A percentile compares a stretch with the other conserved stretches of the same genome.
Evolutionary conservation across 2,888 invertebrate genomes (phyloP).

Genomic region (Sarcophaga carnaria): DNA sequence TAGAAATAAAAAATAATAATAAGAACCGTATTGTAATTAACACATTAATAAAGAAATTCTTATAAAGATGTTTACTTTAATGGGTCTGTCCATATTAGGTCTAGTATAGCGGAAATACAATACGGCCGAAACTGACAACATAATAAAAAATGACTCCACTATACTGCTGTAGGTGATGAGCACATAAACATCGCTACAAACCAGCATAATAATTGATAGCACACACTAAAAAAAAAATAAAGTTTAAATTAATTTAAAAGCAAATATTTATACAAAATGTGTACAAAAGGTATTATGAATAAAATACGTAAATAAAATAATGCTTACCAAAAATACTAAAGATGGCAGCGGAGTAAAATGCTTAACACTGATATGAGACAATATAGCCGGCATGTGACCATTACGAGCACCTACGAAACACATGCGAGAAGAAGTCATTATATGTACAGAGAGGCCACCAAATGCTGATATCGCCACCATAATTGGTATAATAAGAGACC

Average conservation of each 20-base stretch:
- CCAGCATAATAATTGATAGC: conserved; percentile 92
- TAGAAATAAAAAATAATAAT: conserved; percentile 61
- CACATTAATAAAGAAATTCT: conserved; percentile 23
- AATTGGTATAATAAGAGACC: conserved; percentile 92
- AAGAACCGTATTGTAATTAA: conserved; percentile 28
- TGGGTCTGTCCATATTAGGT: conserved; percentile 91
- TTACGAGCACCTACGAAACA: conserved; percentile 95
- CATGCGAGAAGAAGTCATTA: conserved; percentile 97
- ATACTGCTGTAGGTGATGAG: conserved; percentile 96
- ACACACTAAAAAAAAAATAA: conserved; percentile 85
- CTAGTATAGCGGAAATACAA: conserved; percentile 91
- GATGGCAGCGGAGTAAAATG: conserved; percentile 91
- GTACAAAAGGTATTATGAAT: background rate
- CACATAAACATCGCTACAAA: conserved; percentile 91
- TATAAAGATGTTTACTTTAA: conserved; percentile 85
- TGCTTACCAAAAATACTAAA: conserved; percentile 89
- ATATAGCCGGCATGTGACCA: conserved; percentile 91
- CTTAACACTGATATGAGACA: conserved; percentile 90
- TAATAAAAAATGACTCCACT: conserved; percentile 96
- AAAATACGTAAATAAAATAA: background rate
- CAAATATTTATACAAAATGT: conserved; percentile 30
- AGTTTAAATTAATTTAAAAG: conserved; percentile 38
- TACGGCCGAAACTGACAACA: conserved; percentile 92
- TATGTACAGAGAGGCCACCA: conserved; percentile 96
- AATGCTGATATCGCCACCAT: conserved; percentile 96